Percentiles rank a stretch among this genome's conserved stretches.
These are phyloP conservation scores for Oxyteleia sp. DNA, from an alignment of 2,888 invertebrate genomes.

Conservation along the genomic window DNA sequence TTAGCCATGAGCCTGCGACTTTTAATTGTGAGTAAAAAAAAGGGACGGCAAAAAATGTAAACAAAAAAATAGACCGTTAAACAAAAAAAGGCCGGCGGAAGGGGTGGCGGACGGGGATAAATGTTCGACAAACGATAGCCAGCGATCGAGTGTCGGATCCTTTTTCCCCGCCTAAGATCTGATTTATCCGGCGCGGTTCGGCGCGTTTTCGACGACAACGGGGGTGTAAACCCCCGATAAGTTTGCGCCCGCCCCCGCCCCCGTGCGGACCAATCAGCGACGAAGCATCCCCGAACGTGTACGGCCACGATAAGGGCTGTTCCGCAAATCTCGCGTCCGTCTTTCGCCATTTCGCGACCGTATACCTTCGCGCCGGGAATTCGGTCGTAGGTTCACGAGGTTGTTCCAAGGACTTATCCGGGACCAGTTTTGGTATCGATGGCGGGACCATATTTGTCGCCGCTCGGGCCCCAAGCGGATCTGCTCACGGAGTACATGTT, in stretches of 20 bases:
- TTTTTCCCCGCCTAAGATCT: slow-evolving; percentile 64
- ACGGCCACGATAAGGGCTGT: slow-evolving; percentile 65
- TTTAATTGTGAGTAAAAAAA: slow-evolving; percentile 41
- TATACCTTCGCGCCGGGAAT: slow-evolving; percentile 38
- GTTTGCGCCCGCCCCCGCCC: slow-evolving; percentile 70
- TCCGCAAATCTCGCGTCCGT: slow-evolving; percentile 79
- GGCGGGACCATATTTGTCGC: slow-evolving; percentile 96
- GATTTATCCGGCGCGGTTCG: slow-evolving; percentile 72
- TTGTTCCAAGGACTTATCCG: slow-evolving; percentile 23
- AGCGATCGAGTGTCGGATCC: slow-evolving; percentile 68
- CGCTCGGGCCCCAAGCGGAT: slow-evolving; percentile 92
- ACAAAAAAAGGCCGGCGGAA: slow-evolving; percentile 5
- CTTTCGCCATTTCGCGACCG: slow-evolving; percentile 78
- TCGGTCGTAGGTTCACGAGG: slow-evolving; percentile 13
- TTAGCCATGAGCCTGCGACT: slow-evolving; percentile 20
- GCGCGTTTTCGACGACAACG: slow-evolving; percentile 70
- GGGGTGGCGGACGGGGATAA: slow-evolving; percentile 19
- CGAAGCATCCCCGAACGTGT: slow-evolving; percentile 53
- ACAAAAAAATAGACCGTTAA: slow-evolving; percentile 11
- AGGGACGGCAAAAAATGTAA: slow-evolving; percentile 1
- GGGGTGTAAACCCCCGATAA: slow-evolving; percentile 75
- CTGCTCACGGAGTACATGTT: slow-evolving; percentile 98
- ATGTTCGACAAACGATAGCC: slow-evolving; percentile 71
- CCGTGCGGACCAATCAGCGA: slow-evolving; percentile 62
- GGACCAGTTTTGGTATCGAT: slow-evolving; percentile 86